Evolutionary conservation across 2,113 vertebrate genomes (phyloP), one percentile per base, ranked within the genome.

Genomic region (Odocoileus hemionus): DNA sequence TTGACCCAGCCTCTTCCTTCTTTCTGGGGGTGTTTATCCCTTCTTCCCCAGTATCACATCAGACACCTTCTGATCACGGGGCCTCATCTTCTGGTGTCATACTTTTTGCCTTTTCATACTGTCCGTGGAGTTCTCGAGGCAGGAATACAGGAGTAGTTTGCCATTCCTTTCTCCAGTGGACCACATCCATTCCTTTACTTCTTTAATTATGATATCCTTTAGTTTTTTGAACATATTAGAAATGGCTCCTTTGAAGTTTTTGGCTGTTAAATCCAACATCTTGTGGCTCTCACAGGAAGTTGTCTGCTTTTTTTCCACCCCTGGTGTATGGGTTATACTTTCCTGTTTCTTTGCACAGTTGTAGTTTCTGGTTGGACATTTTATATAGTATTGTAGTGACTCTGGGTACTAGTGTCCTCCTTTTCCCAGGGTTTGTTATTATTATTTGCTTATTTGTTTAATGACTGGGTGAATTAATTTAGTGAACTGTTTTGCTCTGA

Each of bases 371-470:
- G 43, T 89, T 95, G 76, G 67, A 21, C 67, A 67, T 70, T 92
- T 85, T 85, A 45, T 90, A 13, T 74, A 84, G 76, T 80, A 94
- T 15, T 74, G 6, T 30, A 91, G 13, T 33, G 84, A 15, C 47
- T 86, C 54, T 95, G 43, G 36, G 30, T 89, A 92, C n/a, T 94
- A n/a, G 9, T 89, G 47, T 84, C 50, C 28, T 30, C 26, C 33
- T 57, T 7, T 5, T 83, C 28, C 43, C 54, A 70, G 36, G 30
- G 3, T 15, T 96, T 90, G 23, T 45, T 86, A 16, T 4, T 67
- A 6, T 55, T 91, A 52, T 36, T 89, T 94, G n/a, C 55, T 60
- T 91, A 74, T 89, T 94, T 88, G 50, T 84, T 95, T 86, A 93
- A 67, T 96, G 36, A 45, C 16, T 92, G 33, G 7, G 17, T 94